Evolutionary conservation across 64 coral and sea anemone genomes (phyloP).

Genomic region (Catalaphyllia jardinei): DNA sequence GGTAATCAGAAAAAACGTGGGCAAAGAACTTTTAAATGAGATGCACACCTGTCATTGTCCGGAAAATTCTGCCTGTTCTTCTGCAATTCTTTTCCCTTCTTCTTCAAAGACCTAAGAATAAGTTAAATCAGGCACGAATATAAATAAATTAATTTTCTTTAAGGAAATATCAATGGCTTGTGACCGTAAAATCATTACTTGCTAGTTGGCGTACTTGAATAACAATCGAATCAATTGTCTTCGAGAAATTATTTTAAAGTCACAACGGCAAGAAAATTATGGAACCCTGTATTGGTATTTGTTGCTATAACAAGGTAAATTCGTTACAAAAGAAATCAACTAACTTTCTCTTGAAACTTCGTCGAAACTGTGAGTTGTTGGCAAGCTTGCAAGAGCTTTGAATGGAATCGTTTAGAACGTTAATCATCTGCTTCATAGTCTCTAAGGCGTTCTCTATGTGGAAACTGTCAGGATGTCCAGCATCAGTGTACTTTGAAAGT

Average conservation of each 20-base stretch:
- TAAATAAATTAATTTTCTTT: no score
- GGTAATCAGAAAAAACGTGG: no score
- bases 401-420: conserved; percentile 88
- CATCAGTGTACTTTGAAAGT: conserved; percentile 84
- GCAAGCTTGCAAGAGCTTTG: conserved; percentile 82
- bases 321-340: neutral
- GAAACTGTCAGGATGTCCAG: conserved; percentile 86
- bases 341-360: conserved; percentile 71
- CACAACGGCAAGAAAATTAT: no score
- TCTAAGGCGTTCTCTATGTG: conserved; percentile 80
- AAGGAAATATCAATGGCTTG: no score
- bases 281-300: no score
- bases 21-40: neutral
- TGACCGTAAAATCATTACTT: no score
- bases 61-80: neutral
- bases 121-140: no score
- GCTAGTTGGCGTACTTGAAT: no score
- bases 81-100: conserved; percentile 1
- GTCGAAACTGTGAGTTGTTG: conserved; percentile 45
- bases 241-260: no score
- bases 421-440: conserved; percentile 93
- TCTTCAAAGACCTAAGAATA: conserved; percentile 15
- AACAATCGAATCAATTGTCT: no score
- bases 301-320: neutral
- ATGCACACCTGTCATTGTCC: conserved; percentile 5